Evolutionary conservation across 2,888 invertebrate species (phyloP).

Genomic region (Entomobrya proxima): DNA sequence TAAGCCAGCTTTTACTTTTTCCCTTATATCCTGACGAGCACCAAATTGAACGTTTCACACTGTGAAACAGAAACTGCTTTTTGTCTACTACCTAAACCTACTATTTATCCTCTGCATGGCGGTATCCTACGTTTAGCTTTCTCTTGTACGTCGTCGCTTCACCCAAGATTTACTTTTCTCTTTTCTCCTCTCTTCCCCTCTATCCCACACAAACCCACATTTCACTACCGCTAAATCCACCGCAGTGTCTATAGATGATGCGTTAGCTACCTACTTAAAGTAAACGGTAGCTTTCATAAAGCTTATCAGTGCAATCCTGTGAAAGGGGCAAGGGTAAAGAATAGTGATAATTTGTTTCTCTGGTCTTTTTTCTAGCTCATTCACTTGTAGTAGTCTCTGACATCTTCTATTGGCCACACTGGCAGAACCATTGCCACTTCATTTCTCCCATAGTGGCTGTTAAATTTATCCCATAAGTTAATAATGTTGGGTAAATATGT

Average conservation of each 20-base stretch:
- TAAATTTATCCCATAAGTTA: conserved; percentile 49
- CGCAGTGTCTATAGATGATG: too few relatives aligned
- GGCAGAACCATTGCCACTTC: conserved; percentile 7
- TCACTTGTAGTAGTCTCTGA: not conserved
- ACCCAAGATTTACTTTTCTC: conserved; percentile 29
- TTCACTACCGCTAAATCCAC: not conserved
- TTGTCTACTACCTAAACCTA: conserved; percentile 8
- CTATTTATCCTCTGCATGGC: not conserved
- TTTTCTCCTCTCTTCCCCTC: not conserved
- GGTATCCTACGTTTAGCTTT: conserved; percentile 14
- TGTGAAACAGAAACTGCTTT: conserved; percentile 58
- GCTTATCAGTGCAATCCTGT: not conserved
- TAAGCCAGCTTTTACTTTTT: conserved; percentile 37
- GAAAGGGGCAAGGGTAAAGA: conserved; percentile 1
- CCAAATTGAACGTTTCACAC: conserved; percentile 61
- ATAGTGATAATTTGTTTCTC: conserved; percentile 66
- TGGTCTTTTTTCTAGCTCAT: conserved; percentile 19
- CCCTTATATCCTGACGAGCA: conserved; percentile 23
- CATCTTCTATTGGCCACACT: conserved; percentile 27
- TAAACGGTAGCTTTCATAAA: too few relatives aligned
- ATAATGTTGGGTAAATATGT: conserved; percentile 3
- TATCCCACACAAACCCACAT: too few relatives aligned
- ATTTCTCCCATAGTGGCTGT: conserved; percentile 51
- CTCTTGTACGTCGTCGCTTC: conserved; percentile 32
- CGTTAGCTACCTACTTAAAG: not conserved